A percentile compares a stretch with the other conserved stretches of the same genome.
These are phyloP conservation scores for Sebastes miniatus DNA, from an alignment of 2,797 vertebrate genomes.

Conservation along the genomic window DNA sequence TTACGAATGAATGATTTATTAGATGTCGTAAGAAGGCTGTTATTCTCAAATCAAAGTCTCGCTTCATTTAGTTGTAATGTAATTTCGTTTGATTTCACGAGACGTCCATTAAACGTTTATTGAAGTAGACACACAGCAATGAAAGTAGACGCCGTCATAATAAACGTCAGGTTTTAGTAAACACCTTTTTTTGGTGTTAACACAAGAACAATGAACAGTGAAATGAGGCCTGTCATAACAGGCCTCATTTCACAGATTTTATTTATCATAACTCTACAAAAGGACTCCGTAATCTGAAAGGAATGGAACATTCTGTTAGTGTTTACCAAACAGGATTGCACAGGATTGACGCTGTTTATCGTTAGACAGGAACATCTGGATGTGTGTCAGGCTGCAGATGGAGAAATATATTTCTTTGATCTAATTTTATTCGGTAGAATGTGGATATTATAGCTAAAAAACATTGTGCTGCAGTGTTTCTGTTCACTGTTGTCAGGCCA, in stretches of 20 bases:
- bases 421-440: neutral
- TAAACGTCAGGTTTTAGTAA: constrained; percentile 20
- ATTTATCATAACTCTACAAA: neutral
- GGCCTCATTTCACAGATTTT: constrained; percentile 18
- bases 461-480: neutral
- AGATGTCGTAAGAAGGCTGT: constrained; percentile 32
- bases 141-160: neutral
- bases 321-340: neutral
- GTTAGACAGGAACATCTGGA: neutral
- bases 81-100: constrained; percentile 26
- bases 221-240: neutral
- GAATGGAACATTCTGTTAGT: neutral
- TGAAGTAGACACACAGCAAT: constrained; percentile 1
- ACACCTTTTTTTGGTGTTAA: constrained; percentile 13
- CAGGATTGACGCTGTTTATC: neutral
- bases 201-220: neutral
- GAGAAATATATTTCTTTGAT: neutral
- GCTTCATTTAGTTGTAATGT: constrained; percentile 38
- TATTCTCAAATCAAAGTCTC: constrained; percentile 30
- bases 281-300: neutral
- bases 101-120: constrained; percentile 22
- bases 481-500: neutral
- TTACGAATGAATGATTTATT: constrained; percentile 51
- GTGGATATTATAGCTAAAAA: neutral
- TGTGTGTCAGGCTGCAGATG: constrained; percentile 4